Evolutionary conservation across 1,140 invertebrate genomes (phyloP), one percentile per base, ranked within the genome.

Genomic region (Apolygus lucorum): DNA sequence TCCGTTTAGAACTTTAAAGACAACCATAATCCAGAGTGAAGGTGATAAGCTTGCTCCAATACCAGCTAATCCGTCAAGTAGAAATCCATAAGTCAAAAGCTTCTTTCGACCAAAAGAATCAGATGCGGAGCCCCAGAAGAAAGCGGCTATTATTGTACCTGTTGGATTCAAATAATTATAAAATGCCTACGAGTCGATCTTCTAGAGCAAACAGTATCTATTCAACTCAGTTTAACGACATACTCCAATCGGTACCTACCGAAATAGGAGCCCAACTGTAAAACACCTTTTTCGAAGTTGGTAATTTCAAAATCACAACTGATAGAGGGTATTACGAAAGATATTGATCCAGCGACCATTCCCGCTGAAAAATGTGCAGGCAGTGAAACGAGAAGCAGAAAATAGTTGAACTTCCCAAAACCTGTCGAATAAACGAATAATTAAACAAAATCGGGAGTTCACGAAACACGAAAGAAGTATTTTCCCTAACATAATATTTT

Each of bases 91-190:
- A 26, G 90, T 79, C 27, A 93, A 80, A 42, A 92, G 82, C 59
- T 84, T 82, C 68, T 83, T 83, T 13, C 91, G 82, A 0, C 92
- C 92, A 27, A 87, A 79, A 0, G 86, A 86, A 75, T 95, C 92
- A 0, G 89, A 88, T 4, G 93, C 74, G 70, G 88, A 90, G 1
- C 91, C 91, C 90, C 91, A 93, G 21, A 92, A 73, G 74, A 90
- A 84, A 0, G 89, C 90, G 63, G 90, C 91, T 0, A 85, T 80
- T 72, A 92, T 86, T 90, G 92, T 93, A 63, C 91, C 91, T 86
- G 76, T n/a, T n/a, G n/a, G n/a, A n/a, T n/a, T n/a, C n/a, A n/a
- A n/a, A n/a, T n/a, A n/a, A n/a, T n/a, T n/a, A n/a, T n/a, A n/a
- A n/a, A n/a, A n/a, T n/a, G n/a, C n/a, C n/a, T n/a, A n/a, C n/a